Percentiles rank a stretch among this genome's conserved stretches.
These are phyloP conservation scores for Drosophila quinaria DNA, from an alignment of 2,888 invertebrate genomes.

Conservation along the genomic window DNA sequence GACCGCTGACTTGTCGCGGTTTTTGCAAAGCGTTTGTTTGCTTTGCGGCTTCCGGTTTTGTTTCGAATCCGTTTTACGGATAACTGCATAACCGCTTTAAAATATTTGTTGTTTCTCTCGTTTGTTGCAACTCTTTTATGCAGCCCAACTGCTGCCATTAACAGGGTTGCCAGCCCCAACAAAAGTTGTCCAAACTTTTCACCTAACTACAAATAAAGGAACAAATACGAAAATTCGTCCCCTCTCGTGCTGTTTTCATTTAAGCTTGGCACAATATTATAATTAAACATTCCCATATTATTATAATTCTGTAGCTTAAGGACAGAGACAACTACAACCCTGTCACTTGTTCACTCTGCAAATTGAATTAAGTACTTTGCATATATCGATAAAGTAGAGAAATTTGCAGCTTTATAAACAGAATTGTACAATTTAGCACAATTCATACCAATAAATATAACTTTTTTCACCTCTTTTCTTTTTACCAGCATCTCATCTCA, in stretches of 20 bases:
- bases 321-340: background rate
- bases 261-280: constrained; percentile 10
- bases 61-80: constrained; percentile 67
- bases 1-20: constrained; percentile 66
- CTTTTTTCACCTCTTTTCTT: too few species aligned
- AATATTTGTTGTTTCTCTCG: constrained; percentile 50
- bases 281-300: constrained; percentile 25
- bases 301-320: constrained; percentile 30
- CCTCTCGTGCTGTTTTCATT: background rate
- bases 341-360: background rate
- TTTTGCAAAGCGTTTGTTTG: constrained; percentile 78
- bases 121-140: constrained; percentile 13
- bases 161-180: constrained; percentile 12
- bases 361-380: background rate
- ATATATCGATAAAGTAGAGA: background rate
- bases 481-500: background rate
- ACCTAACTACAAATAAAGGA: constrained; percentile 3
- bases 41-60: constrained; percentile 78
- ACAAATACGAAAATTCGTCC: background rate
- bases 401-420: background rate
- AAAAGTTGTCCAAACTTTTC: constrained; percentile 8
- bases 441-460: background rate
- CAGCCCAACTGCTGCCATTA: constrained; percentile 32
- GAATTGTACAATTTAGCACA: background rate
- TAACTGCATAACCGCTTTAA: constrained; percentile 70